A percentile compares a stretch with the other conserved stretches of the same genome.
Conservation (phyloP, 2,888 invertebrate species). For the Ectemnius continuus region DNA sequence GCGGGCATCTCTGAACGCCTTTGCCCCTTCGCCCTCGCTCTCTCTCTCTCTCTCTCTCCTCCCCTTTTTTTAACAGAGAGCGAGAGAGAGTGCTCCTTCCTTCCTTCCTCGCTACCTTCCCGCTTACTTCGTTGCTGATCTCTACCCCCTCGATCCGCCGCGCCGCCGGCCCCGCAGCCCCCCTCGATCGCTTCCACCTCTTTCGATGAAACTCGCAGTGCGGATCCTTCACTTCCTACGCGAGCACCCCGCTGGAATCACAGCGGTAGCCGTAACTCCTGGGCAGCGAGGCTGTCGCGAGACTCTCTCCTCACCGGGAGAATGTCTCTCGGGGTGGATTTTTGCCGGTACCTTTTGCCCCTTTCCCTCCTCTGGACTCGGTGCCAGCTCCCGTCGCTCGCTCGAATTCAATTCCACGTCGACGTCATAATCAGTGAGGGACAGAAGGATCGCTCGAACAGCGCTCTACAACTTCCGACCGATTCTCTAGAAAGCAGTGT, state of each 20-base stretch:
- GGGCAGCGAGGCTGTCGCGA: slow-evolving; percentile 16
- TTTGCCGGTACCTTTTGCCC: background rate
- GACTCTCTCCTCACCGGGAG: background rate
- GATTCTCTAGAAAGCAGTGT: background rate
- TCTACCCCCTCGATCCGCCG: background rate
- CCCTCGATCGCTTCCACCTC: slow-evolving; percentile 18
- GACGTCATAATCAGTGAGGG: slow-evolving; percentile 2
- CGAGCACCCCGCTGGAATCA: slow-evolving; percentile 49
- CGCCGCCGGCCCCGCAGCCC: background rate
- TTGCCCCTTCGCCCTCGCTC: slow-evolving; percentile 31
- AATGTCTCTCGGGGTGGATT: slow-evolving; percentile 23
- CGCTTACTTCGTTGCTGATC: background rate
- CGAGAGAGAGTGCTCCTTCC: too few relatives aligned
- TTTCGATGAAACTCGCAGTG: slow-evolving; percentile 35
- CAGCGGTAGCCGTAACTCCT: slow-evolving; percentile 38
- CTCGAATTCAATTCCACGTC: background rate
- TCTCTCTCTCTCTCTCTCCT: slow-evolving; percentile 5
- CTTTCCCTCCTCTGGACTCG: too few relatives aligned
- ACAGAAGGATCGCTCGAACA: background rate
- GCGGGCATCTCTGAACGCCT: slow-evolving; percentile 47
- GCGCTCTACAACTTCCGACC: background rate
- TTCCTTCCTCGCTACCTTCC: too few relatives aligned
- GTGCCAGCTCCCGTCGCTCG: too few relatives aligned
- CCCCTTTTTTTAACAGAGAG: background rate
- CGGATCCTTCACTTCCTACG: slow-evolving; percentile 8